Conservation (phyloP, 2,888 invertebrate genomes). For the Drosophila anomelani region DNA sequence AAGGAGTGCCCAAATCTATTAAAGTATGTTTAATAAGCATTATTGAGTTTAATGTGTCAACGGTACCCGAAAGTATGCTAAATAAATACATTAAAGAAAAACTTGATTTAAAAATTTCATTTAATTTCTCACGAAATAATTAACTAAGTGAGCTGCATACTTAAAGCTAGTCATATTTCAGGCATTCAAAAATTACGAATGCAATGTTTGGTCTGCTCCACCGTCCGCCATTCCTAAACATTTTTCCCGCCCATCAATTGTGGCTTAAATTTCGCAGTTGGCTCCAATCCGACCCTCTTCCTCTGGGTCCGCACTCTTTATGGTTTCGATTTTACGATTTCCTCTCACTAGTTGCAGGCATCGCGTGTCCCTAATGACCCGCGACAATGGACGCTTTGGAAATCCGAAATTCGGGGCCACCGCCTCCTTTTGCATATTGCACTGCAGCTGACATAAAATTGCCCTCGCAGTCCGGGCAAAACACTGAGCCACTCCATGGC, state of each 20-base stretch:
- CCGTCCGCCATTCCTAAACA: slow-evolving; percentile 23
- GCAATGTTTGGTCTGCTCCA: slow-evolving; percentile 7
- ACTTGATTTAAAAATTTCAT: not conserved
- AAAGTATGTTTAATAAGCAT: slow-evolving; percentile 11
- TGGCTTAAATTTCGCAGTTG: slow-evolving; percentile 31
- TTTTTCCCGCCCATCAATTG: slow-evolving; percentile 45
- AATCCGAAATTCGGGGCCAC: slow-evolving; percentile 62
- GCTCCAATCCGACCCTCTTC: not conserved
- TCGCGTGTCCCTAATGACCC: slow-evolving; percentile 70
- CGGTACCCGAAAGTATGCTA: not conserved
- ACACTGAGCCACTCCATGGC: slow-evolving; percentile 25
- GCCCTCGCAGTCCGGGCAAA: slow-evolving; percentile 30
- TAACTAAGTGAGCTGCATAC: too few species aligned
- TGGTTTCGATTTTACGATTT: slow-evolving; percentile 39
- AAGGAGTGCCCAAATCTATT: slow-evolving; percentile 17
- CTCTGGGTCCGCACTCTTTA: slow-evolving; percentile 12
- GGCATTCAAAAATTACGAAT: slow-evolving; percentile 10
- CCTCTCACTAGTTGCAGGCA: slow-evolving; percentile 49
- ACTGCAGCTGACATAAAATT: slow-evolving; percentile 70
- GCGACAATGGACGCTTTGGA: slow-evolving; percentile 53
- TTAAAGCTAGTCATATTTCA: not conserved
- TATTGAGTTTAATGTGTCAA: not conserved
- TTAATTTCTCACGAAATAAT: not conserved
- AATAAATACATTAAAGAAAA: not conserved
- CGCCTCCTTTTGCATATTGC: slow-evolving; percentile 57